Evolutionary conservation across 1,140 invertebrate species (phyloP), one percentile per base, ranked within the genome.

Genomic region (Hyles euphorbiae): DNA sequence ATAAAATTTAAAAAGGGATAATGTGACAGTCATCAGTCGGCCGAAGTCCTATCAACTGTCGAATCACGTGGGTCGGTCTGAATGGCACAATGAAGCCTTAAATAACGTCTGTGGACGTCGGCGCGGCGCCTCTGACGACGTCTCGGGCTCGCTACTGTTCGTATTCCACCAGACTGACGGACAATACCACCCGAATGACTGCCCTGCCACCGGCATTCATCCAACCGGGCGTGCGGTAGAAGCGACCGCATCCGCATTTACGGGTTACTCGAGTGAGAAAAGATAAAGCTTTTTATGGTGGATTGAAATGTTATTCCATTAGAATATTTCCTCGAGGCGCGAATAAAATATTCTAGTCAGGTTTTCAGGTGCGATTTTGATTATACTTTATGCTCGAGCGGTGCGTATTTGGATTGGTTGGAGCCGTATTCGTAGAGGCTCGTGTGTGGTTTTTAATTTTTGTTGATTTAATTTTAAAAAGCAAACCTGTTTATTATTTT

Each of bases 11-110:
- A 70, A 78, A 75, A 71, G 67, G 65, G 68, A 67, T 71, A 75
- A 76, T 78, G 72, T 74, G 81, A 81, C 73, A 73, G 64, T 64
- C 76, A 82, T 83, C 80, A 77, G 76, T 81, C 78, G 64, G 57
- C 70, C 68, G 72, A 67, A 74, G 58, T 53, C 63, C 76, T 83
- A 83, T 83, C 81, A 69, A 60, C 53, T 63, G 74, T 82, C 71
- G 75, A 79, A 83, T 82, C 78, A 74, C 66, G 72, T 74, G 64
- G 64, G 53, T 63, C 51, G 67, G 61, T 69, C 55, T 73, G 77
- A 77, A 77, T 81, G 77, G 77, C 74, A 84, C 83, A 87, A 87
- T 87, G 77, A 83, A 72, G 81, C 79, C 62, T 66, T 87, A 87
- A 87, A 87, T 87, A 84, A 87, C 79, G 62, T 72, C 58, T 49